Evolutionary conservation across 2,113 vertebrate genomes (phyloP).

Genomic region (Colistium nudipinnis): DNA sequence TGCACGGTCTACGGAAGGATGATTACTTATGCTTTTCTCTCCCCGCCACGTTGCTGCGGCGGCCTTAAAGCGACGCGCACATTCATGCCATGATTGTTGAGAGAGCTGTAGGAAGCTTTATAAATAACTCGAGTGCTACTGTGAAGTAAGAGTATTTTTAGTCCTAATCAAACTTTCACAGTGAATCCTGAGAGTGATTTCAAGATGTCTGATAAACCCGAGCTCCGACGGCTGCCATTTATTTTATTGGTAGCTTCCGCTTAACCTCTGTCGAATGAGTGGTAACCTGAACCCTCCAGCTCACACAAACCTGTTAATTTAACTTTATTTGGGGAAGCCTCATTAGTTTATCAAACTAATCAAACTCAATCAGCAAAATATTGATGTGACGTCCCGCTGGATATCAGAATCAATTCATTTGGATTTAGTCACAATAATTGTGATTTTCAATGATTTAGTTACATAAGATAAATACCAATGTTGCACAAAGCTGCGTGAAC

Average conservation of each 20-base stretch:
- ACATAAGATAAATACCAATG: not conserved
- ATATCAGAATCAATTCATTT: not conserved
- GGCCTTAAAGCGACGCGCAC: slow-evolving; percentile 42
- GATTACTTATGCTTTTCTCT: slow-evolving; percentile 23
- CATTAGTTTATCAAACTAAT: not conserved
- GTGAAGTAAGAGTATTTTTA: slow-evolving; percentile 66
- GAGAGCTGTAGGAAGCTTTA: slow-evolving; percentile 58
- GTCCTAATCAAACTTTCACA: slow-evolving; percentile 58
- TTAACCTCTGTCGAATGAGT: slow-evolving; percentile 9
- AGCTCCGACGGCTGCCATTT: not conserved
- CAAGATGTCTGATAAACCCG: slow-evolving; percentile 21
- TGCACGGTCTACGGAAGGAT: slow-evolving; percentile 29
- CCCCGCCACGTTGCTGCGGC: slow-evolving; percentile 17
- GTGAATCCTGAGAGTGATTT: slow-evolving; percentile 40
- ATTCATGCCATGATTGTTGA: slow-evolving; percentile 39
- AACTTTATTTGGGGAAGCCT: not conserved
- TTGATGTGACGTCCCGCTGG: not conserved
- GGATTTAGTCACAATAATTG: not conserved
- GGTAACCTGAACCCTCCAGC: not conserved
- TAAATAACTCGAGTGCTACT: slow-evolving; percentile 69
- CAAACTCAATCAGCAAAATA: not conserved
- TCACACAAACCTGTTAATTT: not conserved
- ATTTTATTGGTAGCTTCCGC: not conserved
- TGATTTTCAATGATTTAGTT: not conserved
- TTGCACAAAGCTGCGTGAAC: not conserved